phyloP scores from a whole-genome alignment of 1,140 invertebrate species.

The Dermatophagoides farinae region DNA sequence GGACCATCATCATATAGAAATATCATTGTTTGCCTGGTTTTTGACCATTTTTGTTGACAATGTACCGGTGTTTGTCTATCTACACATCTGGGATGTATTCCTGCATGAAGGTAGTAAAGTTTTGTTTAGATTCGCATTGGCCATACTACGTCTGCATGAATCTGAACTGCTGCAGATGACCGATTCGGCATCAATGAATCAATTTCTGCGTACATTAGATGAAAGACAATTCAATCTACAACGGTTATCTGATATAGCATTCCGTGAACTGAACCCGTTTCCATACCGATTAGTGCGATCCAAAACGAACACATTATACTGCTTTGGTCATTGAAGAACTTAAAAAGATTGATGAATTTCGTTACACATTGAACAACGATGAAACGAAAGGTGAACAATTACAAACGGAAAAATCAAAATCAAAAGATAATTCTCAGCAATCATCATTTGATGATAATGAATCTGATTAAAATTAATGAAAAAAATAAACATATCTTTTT shows the following conservation, averaged over 20 bases:
- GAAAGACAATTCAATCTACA: conserved; percentile 27
- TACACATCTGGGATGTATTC: conserved; percentile 37
- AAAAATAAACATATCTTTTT: too few relatives aligned
- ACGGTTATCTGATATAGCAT: conserved; percentile 27
- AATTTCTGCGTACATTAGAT: conserved; percentile 27
- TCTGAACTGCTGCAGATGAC: conserved; percentile 28
- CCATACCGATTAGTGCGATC: conserved; percentile 26
- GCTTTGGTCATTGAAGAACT: conserved; percentile 9
- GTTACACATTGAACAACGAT: not conserved
- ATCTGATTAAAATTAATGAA: too few relatives aligned
- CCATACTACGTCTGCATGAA: conserved; percentile 33
- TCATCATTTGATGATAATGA: too few relatives aligned
- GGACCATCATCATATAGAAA: conserved; percentile 30
- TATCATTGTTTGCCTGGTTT: conserved; percentile 38
- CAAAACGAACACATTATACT: conserved; percentile 25
- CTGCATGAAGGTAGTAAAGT: conserved; percentile 38
- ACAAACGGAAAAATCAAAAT: not conserved
- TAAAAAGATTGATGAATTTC: conserved; percentile 6
- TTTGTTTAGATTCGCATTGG: conserved; percentile 34
- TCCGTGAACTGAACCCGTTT: conserved; percentile 32
- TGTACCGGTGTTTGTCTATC: conserved; percentile 31
- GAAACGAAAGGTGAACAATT: not conserved
- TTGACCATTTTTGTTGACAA: conserved; percentile 37
- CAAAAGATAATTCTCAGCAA: too few relatives aligned
- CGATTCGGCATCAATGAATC: conserved; percentile 26